Conservation (phyloP, 2,888 invertebrate species). For the Eustalomyia histrio region DNA sequence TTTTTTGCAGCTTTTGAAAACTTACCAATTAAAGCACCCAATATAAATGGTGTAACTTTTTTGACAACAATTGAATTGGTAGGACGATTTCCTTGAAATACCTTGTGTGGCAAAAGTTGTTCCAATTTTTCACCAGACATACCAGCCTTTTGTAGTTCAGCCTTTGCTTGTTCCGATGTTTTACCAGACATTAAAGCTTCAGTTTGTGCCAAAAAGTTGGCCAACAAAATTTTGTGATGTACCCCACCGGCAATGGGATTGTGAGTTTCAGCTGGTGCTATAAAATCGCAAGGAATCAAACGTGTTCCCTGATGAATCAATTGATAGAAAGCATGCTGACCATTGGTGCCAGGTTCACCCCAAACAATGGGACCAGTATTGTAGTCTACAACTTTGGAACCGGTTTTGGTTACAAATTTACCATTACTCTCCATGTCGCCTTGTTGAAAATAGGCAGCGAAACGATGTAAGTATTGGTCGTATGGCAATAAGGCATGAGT, state of each 20-base stretch:
- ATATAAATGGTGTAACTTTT: constrained; percentile 93
- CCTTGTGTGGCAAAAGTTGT: constrained; percentile 95
- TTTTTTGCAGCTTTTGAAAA: constrained; percentile 28
- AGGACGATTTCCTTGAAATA: constrained; percentile 97
- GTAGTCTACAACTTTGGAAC: constrained; percentile 81
- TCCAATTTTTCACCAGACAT: constrained; percentile 86
- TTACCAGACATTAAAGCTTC: constrained; percentile 96
- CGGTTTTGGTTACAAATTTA: constrained; percentile 89
- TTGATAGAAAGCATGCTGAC: constrained; percentile 99
- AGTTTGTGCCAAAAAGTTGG: constrained; percentile 99
- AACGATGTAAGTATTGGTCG: constrained; percentile 98
- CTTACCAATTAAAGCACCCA: constrained; percentile 95
- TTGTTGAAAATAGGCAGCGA: constrained; percentile 99
- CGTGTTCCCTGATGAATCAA: constrained; percentile 93
- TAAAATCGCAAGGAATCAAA: constrained; percentile 97
- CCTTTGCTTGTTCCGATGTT: constrained; percentile 82
- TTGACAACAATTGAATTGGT: constrained; percentile 97
- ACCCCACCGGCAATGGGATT: constrained; percentile 89
- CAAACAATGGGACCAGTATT: constrained; percentile 80
- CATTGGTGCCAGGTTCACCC: constrained; percentile 99
- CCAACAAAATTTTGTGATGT: constrained; percentile 96
- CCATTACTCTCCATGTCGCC: constrained; percentile 99
- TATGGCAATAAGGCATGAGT: constrained; percentile 98
- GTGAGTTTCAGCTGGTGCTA: constrained; percentile 94
- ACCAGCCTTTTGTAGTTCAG: constrained; percentile 90